These are phyloP conservation scores for Cirrhinus mrigala DNA, from an alignment of 2,797 vertebrate genomes.

Conservation along the genomic window DNA sequence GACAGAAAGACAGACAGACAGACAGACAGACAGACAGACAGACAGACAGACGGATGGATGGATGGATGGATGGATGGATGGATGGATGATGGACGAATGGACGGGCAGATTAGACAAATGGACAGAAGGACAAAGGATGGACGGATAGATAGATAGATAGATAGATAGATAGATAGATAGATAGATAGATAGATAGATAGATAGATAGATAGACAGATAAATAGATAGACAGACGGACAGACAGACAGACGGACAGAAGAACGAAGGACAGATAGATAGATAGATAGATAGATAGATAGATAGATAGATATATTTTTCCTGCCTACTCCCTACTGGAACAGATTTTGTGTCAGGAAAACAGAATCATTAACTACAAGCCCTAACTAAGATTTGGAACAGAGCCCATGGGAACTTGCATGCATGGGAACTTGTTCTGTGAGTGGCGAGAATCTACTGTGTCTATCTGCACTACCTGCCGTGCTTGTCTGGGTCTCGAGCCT, in stretches of 20 bases:
- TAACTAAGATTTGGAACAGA: slow-evolving; percentile 17
- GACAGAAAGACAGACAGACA: too few species aligned
- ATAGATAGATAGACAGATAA: too few species aligned
- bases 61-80: neutral
- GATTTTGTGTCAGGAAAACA: neutral
- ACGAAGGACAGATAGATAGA: too few species aligned
- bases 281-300: too few species aligned
- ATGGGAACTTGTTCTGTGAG: slow-evolving; percentile 37
- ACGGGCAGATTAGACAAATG: neutral
- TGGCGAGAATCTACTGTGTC: slow-evolving; percentile 51
- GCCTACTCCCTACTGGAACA: neutral
- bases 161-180: too few species aligned
- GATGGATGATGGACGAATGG: neutral
- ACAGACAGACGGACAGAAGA: too few species aligned
- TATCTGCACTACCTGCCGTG: slow-evolving; percentile 81
- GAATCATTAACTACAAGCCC: neutral
- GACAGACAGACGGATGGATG: neutral
- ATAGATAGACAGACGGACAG: too few species aligned
- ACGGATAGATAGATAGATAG: too few species aligned
- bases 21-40: too few species aligned
- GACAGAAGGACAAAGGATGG: too few species aligned
- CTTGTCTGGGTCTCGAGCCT: slow-evolving; percentile 69
- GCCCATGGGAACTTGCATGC: slow-evolving; percentile 16
- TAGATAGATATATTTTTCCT: too few species aligned
- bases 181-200: too few species aligned